Evolutionary conservation across 2,113 vertebrate genomes (phyloP).

Genomic region (Canis aureus): DNA sequence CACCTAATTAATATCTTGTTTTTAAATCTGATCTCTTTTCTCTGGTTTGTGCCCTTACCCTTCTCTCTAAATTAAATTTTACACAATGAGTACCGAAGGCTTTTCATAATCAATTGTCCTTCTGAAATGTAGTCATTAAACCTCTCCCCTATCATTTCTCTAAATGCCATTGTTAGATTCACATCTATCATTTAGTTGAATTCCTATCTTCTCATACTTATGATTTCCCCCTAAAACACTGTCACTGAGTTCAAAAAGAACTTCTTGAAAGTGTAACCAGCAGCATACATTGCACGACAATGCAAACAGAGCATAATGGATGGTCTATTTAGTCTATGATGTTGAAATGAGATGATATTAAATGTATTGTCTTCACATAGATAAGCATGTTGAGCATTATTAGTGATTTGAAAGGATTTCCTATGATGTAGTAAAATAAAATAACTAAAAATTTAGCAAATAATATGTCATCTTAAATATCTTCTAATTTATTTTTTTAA

Average conservation of each 20-base stretch:
- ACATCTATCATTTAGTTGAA: slow-evolving; percentile 70
- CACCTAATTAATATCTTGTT: slow-evolving; percentile 82
- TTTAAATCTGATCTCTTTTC: slow-evolving; percentile 78
- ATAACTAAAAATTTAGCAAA: neutral
- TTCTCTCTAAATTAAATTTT: slow-evolving; percentile 83
- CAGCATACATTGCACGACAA: neutral
- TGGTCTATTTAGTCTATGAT: neutral
- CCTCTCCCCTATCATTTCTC: slow-evolving; percentile 63
- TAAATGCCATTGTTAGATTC: slow-evolving; percentile 74
- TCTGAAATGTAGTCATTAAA: slow-evolving; percentile 75
- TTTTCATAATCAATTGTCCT: slow-evolving; percentile 84
- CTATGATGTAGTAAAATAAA: neutral
- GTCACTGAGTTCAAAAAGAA: slow-evolving; percentile 5
- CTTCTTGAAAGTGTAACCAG: neutral
- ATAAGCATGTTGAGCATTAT: neutral
- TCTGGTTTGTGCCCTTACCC: slow-evolving; percentile 68
- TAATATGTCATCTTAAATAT: neutral
- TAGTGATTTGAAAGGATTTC: neutral
- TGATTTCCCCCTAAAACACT: neutral
- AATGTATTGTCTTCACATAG: neutral
- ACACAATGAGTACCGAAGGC: slow-evolving; percentile 71
- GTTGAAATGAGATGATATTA: neutral
- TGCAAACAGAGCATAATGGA: neutral
- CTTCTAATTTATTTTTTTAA: slow-evolving; percentile 19
- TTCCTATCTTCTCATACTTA: slow-evolving; percentile 19